These are phyloP conservation scores for Salarias fasciatus DNA, from an alignment of 2,797 vertebrate genomes.

Conservation along the genomic window DNA sequence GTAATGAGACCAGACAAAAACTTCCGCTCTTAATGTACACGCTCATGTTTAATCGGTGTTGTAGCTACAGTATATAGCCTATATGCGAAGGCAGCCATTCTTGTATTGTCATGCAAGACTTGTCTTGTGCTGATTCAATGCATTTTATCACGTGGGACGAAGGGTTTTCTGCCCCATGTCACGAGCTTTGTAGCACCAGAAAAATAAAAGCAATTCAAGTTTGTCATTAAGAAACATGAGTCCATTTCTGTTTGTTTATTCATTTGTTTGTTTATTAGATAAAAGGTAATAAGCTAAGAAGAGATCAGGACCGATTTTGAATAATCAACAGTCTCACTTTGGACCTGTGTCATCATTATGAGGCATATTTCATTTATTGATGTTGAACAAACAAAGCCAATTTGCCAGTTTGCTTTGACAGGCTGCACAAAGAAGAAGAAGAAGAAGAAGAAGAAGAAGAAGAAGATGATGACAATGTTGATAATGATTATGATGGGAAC, in stretches of 20 bases:
- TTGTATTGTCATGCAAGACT: conserved; percentile 71
- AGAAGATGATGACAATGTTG: no score
- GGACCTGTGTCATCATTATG: conserved; percentile 19
- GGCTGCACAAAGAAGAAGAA: conserved; percentile 2
- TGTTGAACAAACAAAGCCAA: conserved; percentile 20
- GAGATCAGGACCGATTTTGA: conserved; percentile 15
- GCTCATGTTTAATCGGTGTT: conserved; percentile 75
- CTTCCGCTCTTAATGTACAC: conserved; percentile 64
- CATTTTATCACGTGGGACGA: conserved; percentile 58
- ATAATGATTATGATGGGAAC: not conserved
- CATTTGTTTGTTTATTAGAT: conserved; percentile 46
- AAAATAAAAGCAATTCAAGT: conserved; percentile 75
- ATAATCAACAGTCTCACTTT: conserved; percentile 1
- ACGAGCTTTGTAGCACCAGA: conserved; percentile 67
- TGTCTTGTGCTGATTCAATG: conserved; percentile 75
- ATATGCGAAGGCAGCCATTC: conserved; percentile 66
- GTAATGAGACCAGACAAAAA: conserved; percentile 37
- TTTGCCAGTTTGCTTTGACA: conserved; percentile 28
- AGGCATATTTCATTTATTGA: conserved; percentile 19
- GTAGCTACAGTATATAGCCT: conserved; percentile 70
- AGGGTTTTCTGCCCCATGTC: conserved; percentile 66
- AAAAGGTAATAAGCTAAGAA: not conserved
- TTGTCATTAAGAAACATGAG: conserved; percentile 61
- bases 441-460: no score
- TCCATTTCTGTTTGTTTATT: no score